Conservation (phyloP, 2,797 vertebrate species). For the Neostethus bicornis region DNA sequence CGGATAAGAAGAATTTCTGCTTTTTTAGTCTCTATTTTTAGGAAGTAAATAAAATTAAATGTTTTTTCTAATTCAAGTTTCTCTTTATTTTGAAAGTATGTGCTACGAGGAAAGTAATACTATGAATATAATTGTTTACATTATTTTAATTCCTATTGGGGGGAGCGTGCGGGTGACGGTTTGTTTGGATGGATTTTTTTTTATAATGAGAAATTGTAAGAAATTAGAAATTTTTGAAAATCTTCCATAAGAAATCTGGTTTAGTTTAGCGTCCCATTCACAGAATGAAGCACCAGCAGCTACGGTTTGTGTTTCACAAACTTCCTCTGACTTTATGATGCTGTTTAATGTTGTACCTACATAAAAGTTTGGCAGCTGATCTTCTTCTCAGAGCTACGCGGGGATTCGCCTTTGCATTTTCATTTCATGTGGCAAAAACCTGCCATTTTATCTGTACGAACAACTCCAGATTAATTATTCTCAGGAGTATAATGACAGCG, state of each 20-base stretch:
- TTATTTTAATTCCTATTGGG: too few relatives aligned
- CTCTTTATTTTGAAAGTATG: too few relatives aligned
- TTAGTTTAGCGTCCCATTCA: conserved; percentile 11
- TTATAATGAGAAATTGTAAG: too few relatives aligned
- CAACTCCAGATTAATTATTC: conserved; percentile 15
- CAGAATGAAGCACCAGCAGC: not conserved
- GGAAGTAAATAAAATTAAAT: too few relatives aligned
- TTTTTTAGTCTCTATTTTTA: too few relatives aligned
- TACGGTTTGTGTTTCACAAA: not conserved
- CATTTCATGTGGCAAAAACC: not conserved
- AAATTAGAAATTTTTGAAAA: conserved; percentile 13
- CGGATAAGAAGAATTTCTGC: too few relatives aligned
- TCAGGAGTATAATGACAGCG: conserved; percentile 1
- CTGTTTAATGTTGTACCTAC: conserved; percentile 5
- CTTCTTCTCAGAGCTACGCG: not conserved
- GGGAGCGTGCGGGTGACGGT: too few relatives aligned
- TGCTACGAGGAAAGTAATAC: too few relatives aligned
- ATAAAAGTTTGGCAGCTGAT: conserved; percentile 6
- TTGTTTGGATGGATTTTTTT: too few relatives aligned
- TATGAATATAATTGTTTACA: too few relatives aligned
- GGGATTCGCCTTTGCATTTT: not conserved
- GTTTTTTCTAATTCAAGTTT: too few relatives aligned
- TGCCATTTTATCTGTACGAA: conserved; percentile 7
- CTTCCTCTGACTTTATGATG: not conserved
- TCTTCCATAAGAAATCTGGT: conserved; percentile 2